Evolutionary conservation across 1,140 invertebrate genomes (phyloP), one percentile per base, ranked within the genome.

Genomic region (Muscidifurax raptorellus): DNA sequence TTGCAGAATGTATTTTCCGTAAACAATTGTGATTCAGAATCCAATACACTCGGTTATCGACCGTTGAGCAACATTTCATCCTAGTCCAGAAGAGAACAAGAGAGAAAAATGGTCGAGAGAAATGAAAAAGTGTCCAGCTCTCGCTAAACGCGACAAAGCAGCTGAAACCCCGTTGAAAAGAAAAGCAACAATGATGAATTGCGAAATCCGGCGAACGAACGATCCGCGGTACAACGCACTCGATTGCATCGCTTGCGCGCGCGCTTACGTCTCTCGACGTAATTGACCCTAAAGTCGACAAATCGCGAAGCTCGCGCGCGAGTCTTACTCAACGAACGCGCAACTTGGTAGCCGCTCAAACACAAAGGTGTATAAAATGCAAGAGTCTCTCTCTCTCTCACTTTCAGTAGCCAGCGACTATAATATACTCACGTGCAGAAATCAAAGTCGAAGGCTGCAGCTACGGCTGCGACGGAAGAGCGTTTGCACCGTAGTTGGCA

Each of bases 241-340:
- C 66, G 25, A 69, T 28, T 69, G 28, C 66, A 69, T 69, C 66
- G 66, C 66, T 69, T 25, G 64, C 28, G 69, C 69, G 69, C 71
- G 66, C 66, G 66, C 66, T 69, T 80, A 27, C 40, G n/a, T 44
- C 10, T 52, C 79, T 27, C 32, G 1, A 18, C 36, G 28, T 52
- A 80, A 82, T 82, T 64, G 30, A 82, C 47, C 67, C 71, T 82
- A 82, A 64, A 82, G 80, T 82, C 71, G 47, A 82, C 47, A 64
- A 74, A 82, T 74, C n/a, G 66, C 44, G 66, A 67, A 28, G 66
- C n/a, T 69, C 32, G n/a, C 32, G n/a, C 32, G 64, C 79, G 25
- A 52, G 32, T 44, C 64, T 80, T 66, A 28, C 22, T 12, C 22
- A 80, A 44, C 15, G n/a, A 59, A n/a, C n/a, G 64, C 22, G n/a